phyloP scores from a whole-genome alignment of 2,797 vertebrate species.

The Chelonia mydas region DNA sequence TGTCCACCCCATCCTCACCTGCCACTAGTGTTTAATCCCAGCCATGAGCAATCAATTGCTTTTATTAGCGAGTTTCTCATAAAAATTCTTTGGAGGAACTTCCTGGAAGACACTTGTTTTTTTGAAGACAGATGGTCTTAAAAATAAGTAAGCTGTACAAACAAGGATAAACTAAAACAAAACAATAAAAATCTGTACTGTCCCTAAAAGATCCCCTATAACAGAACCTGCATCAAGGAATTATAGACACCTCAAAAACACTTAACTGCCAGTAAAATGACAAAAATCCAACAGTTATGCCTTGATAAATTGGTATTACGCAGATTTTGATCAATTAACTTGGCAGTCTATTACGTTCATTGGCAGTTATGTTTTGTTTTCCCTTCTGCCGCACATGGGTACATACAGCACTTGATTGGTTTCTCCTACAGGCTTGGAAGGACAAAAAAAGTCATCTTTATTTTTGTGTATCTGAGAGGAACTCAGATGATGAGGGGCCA shows the following conservation, averaged over 20 bases:
- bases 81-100: background rate
- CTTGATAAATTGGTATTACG: background rate
- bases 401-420: background rate
- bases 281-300: background rate
- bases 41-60: background rate
- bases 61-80: background rate
- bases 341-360: background rate
- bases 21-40: background rate
- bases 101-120: background rate
- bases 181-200: background rate
- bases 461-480: background rate
- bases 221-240: background rate
- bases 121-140: background rate
- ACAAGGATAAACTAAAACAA: background rate
- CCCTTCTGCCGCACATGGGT: background rate
- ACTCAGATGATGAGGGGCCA: background rate
- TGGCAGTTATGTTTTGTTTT: background rate
- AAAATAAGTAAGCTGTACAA: background rate
- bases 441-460: background rate
- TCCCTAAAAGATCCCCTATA: background rate
- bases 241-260: background rate
- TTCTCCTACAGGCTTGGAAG: background rate
- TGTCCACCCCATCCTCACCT: background rate
- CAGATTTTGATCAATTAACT: background rate
- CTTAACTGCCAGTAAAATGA: background rate